phyloP scores from a whole-genome alignment of 2,888 invertebrate species.

The Trichogramma evanescens region DNA sequence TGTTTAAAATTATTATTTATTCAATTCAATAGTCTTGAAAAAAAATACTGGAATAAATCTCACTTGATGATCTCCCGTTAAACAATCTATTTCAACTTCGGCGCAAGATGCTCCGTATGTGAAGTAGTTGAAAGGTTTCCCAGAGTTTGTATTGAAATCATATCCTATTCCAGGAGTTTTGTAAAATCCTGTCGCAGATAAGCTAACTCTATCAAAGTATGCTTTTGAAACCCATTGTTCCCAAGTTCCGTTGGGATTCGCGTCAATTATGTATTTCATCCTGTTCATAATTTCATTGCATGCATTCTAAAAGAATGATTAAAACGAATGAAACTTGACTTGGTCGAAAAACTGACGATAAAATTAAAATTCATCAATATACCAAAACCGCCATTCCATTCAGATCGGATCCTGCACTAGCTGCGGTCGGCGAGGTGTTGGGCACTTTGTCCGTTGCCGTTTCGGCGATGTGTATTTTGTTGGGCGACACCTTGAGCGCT shows the following conservation, averaged over 20 bases:
- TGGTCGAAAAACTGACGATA: not conserved
- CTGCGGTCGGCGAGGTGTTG: constrained; percentile 84
- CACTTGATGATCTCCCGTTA: constrained; percentile 86
- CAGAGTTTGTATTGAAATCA: constrained; percentile 62
- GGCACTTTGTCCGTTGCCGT: constrained; percentile 86
- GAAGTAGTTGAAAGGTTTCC: constrained; percentile 74
- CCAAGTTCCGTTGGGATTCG: constrained; percentile 75
- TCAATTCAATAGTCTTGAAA: not conserved
- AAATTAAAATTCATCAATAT: not conserved
- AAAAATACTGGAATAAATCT: not conserved
- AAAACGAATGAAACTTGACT: not conserved
- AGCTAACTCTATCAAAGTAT: constrained; percentile 67
- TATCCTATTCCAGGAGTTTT: constrained; percentile 69
- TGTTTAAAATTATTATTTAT: not conserved
- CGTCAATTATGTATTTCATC: constrained; percentile 65
- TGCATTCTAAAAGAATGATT: constrained; percentile 55
- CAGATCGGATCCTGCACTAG: constrained; percentile 79
- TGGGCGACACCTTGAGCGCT: constrained; percentile 61
- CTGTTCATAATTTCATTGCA: constrained; percentile 69
- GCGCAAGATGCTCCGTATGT: constrained; percentile 80
- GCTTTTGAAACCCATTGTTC: constrained; percentile 75
- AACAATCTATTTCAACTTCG: constrained; percentile 87
- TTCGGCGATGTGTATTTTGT: constrained; percentile 74
- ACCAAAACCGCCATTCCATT: constrained; percentile 85
- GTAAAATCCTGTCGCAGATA: constrained; percentile 80